Evolutionary conservation across 37 sponge, comb jelly and placozoan species (phyloP).

Genomic region (Aplysina aerophoba): DNA sequence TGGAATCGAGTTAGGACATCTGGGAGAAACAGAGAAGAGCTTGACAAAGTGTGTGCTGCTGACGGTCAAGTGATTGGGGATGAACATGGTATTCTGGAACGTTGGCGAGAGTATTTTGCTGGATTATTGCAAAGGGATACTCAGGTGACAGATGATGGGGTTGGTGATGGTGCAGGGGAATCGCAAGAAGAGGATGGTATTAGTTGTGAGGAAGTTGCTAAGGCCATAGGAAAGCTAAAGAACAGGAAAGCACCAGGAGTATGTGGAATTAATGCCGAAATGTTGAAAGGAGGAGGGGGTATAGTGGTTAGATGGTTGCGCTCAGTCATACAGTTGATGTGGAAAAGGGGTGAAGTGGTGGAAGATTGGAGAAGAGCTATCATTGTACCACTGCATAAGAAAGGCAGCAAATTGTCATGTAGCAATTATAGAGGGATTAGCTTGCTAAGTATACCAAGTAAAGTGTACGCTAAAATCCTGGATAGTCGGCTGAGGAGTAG

Average conservation of each 20-base stretch:
- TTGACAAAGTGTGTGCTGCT: too few species aligned
- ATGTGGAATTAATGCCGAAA: slow-evolving; percentile 13
- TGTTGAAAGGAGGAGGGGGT: slow-evolving; percentile 17
- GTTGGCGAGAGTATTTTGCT: too few species aligned
- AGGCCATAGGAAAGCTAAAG: slow-evolving; percentile 21
- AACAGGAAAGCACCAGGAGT: slow-evolving; percentile 6
- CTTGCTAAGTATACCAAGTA: slow-evolving; percentile 11
- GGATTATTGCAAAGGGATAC: too few species aligned
- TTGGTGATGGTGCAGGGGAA: too few species aligned
- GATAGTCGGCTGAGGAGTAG: slow-evolving; percentile 20
- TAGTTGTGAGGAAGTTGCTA: slow-evolving; percentile 8
- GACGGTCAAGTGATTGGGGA: too few species aligned
- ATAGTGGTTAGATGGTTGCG: neutral
- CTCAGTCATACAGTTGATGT: slow-evolving; percentile 8
- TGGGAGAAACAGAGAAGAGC: too few species aligned
- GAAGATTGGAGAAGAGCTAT: slow-evolving; percentile 22
- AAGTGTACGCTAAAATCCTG: neutral
- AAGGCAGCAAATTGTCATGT: slow-evolving; percentile 6
- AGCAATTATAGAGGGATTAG: slow-evolving; percentile 13
- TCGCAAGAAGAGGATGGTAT: neutral
- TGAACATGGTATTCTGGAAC: too few species aligned
- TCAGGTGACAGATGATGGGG: too few species aligned
- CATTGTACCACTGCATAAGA: slow-evolving; percentile 20
- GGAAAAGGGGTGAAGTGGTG: slow-evolving; percentile 23
- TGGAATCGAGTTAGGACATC: neutral